A percentile compares a stretch with the other conserved stretches of the same genome.
Evolutionary conservation across 2,797 vertebrate species (phyloP).

Genomic region (Danio albolineatus): DNA sequence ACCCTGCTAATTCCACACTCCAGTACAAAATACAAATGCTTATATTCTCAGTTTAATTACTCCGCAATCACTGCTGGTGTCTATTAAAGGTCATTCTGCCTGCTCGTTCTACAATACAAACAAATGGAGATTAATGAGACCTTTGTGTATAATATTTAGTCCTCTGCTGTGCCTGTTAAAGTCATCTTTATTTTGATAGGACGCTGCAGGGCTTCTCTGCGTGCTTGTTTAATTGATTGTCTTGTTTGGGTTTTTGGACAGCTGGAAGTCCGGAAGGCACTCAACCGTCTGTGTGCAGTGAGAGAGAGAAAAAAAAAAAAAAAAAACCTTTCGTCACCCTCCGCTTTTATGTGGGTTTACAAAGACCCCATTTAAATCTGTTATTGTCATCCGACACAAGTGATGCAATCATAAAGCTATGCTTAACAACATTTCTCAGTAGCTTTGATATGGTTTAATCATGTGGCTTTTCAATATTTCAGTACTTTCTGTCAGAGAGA

Average conservation of each 20-base stretch:
- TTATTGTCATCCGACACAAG: not conserved
- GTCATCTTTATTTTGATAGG: constrained; percentile 1
- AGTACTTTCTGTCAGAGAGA: not conserved
- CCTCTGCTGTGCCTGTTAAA: not conserved
- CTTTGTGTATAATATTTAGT: constrained; percentile 31
- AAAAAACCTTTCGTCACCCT: not conserved
- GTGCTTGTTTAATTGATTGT: constrained; percentile 36
- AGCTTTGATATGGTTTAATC: not conserved
- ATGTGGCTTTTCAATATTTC: not conserved
- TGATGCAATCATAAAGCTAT: not conserved
- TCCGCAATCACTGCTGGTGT: constrained; percentile 24
- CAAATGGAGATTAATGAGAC: constrained; percentile 34
- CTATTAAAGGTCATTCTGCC: constrained; percentile 32
- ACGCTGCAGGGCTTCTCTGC: constrained; percentile 10
- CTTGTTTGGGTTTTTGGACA: constrained; percentile 36
- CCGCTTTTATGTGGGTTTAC: not conserved
- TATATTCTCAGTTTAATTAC: constrained; percentile 21
- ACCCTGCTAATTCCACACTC: not conserved
- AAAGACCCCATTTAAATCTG: constrained; percentile 8
- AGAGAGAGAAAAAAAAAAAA: not conserved
- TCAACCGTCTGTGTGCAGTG: not conserved
- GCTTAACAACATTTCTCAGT: constrained; percentile 6
- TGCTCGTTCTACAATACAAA: constrained; percentile 16
- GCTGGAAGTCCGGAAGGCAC: constrained; percentile 35
- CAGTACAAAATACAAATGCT: not conserved